A percentile compares a stretch with the other conserved stretches of the same genome.
phyloP scores from a whole-genome alignment of 2,113 vertebrate species.

The Onychorhynchus coronatus region DNA sequence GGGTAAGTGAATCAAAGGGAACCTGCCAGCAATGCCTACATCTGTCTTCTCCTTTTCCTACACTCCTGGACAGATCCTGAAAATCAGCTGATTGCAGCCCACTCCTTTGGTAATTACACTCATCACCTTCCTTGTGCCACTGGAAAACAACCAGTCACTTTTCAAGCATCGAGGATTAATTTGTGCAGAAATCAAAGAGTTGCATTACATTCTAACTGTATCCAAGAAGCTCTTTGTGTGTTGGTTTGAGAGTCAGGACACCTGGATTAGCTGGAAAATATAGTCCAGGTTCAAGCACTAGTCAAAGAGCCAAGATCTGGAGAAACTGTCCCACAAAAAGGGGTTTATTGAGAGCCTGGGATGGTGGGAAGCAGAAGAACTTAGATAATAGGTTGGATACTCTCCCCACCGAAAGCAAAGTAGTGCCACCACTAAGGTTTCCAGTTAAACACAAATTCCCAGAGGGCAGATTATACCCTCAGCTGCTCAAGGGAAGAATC shows the following conservation, averaged over 20 bases:
- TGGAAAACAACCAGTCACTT: not conserved
- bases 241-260: not conserved
- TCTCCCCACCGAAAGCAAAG: accelerated
- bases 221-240: accelerated
- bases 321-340: not conserved
- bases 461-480: not conserved
- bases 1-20: not conserved
- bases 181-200: not conserved
- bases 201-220: accelerated
- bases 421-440: not conserved
- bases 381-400: not conserved
- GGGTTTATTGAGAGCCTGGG: not conserved
- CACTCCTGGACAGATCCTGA: not conserved
- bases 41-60: not conserved
- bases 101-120: not conserved
- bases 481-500: not conserved
- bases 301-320: not conserved
- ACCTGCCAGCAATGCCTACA: not conserved
- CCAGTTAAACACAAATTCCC: not conserved
- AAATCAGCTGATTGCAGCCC: not conserved
- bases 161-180: not conserved
- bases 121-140: not conserved
- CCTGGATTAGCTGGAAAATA: not conserved
- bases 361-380: not conserved
- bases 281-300: accelerated